Conservation (phyloP, 2,797 vertebrate species). For the Craterocephalus amniculus region DNA sequence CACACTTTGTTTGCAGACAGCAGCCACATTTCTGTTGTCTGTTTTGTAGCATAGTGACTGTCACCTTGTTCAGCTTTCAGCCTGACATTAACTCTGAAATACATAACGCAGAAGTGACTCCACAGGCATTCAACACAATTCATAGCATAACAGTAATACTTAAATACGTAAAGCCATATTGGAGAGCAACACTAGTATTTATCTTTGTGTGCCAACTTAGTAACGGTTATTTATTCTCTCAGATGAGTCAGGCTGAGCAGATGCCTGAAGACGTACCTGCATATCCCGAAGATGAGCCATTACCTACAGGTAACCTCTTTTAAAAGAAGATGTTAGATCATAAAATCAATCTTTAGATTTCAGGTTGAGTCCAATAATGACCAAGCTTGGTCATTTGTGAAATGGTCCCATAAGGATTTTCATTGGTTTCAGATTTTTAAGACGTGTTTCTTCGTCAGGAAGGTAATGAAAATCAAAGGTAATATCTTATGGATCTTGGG, state of each 20-base stretch:
- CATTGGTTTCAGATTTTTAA: too few relatives aligned
- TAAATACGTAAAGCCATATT: neutral
- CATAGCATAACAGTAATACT: neutral
- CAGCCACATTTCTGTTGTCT: neutral
- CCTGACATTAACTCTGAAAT: neutral
- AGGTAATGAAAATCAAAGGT: too few relatives aligned
- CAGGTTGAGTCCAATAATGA: neutral
- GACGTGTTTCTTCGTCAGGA: too few relatives aligned
- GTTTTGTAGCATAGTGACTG: neutral
- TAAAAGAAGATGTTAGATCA: neutral
- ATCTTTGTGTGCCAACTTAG: neutral
- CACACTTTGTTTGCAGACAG: neutral
- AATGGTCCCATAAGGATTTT: too few relatives aligned
- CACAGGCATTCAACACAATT: neutral
- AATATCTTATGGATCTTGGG: too few relatives aligned
- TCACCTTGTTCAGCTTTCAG: neutral
- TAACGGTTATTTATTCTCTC: slow-evolving; percentile 40
- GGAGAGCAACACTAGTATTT: neutral
- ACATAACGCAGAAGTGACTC: neutral
- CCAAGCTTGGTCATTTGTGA: too few relatives aligned
- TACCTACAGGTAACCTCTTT: slow-evolving; percentile 77
- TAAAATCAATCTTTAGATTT: neutral
- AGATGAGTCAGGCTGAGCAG: slow-evolving; percentile 91
- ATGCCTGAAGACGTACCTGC: slow-evolving; percentile 86
- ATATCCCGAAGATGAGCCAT: slow-evolving; percentile 87